Evolutionary conservation across 2,888 invertebrate species (phyloP), one percentile per base, ranked within the genome.

Genomic region (Muscina levida): DNA sequence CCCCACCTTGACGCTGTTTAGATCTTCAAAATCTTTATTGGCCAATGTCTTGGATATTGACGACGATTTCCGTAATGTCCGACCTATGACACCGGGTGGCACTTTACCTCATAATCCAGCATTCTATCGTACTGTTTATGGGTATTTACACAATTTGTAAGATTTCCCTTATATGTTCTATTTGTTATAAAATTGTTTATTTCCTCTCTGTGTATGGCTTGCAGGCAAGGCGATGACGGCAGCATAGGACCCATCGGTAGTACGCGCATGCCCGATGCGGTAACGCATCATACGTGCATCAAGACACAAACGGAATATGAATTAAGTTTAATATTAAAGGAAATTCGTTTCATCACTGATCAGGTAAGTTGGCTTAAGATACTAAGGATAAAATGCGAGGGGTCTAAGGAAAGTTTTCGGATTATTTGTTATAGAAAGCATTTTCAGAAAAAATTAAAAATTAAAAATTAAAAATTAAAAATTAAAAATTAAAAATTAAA

Each of bases 1-100:
- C 19, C 59, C 59, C 39, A n/a, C 1, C n/a, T n/a, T n/a, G n/a
- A 48, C 48, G n/a, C 17, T 17, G 10, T 59, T 1, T 37, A 91
- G 95, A 88, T 97, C 97, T 86, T 97, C 97, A 88, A 97, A 97
- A 92, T 97, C 97, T 90, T 93, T 98, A 87, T 93, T 98, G 89
- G 98, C 98, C 87, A 98, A 98, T 92, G 97, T 98, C 88, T 93
- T 98, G 88, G 98, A 98, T 92, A 96, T 98, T 91, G 98, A 98
- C 91, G 98, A 98, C 91, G 98, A 98, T 92, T 96, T 97, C 92
- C 95, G 95, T 91, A 93, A 93, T 90, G 95, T 95, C 88, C 92
- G 94, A 91, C 94, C 94, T 91, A 93, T 94, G 91, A 93, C 93
- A 85, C 92, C 93, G 86, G 91, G 91, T 84, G 90, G 91, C 87